These are phyloP conservation scores for Adoxophyes honmai DNA, from an alignment of 1,140 invertebrate species.

Conservation along the genomic window DNA sequence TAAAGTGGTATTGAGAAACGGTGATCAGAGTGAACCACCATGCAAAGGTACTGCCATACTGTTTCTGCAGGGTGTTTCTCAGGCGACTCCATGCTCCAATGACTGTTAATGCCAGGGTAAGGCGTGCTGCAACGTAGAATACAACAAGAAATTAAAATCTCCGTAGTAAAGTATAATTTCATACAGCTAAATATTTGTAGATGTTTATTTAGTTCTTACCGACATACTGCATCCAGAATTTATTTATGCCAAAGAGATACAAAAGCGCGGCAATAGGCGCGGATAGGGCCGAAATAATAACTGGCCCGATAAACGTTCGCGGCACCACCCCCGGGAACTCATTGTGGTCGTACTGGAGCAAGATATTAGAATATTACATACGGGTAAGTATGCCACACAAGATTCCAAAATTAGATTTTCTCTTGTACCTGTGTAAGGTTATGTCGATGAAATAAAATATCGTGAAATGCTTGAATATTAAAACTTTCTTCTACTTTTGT, in stretches of 20 bases:
- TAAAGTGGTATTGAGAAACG: slow-evolving; percentile 97
- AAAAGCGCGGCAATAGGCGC: slow-evolving; percentile 85
- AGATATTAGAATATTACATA: slow-evolving; percentile 48
- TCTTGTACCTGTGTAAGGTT: slow-evolving; percentile 89
- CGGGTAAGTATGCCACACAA: slow-evolving; percentile 34
- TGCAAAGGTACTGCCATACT: slow-evolving; percentile 88
- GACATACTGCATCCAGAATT: slow-evolving; percentile 94
- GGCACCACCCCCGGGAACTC: slow-evolving; percentile 99
- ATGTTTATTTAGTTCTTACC: slow-evolving; percentile 80
- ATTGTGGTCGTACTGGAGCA: slow-evolving; percentile 96
- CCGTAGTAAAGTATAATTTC: too few relatives aligned
- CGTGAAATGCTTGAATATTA: slow-evolving; percentile 98
- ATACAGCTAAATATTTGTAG: slow-evolving; percentile 6
- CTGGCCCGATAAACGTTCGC: slow-evolving; percentile 95
- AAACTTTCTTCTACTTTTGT: slow-evolving; percentile 99
- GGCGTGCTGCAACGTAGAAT: slow-evolving; percentile 85
- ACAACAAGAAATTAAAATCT: background rate
- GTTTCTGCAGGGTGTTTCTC: slow-evolving; percentile 82
- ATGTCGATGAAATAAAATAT: slow-evolving; percentile 92
- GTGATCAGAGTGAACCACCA: slow-evolving; percentile 92
- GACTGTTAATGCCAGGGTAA: slow-evolving; percentile 86
- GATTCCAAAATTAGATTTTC: slow-evolving; percentile 69
- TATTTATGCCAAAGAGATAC: slow-evolving; percentile 84
- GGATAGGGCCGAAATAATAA: slow-evolving; percentile 89
- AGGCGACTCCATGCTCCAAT: slow-evolving; percentile 86